Percentiles rank a stretch among this genome's conserved stretches.
phyloP scores from a whole-genome alignment of 2,113 vertebrate species.

The Uropsilus gracilis region DNA sequence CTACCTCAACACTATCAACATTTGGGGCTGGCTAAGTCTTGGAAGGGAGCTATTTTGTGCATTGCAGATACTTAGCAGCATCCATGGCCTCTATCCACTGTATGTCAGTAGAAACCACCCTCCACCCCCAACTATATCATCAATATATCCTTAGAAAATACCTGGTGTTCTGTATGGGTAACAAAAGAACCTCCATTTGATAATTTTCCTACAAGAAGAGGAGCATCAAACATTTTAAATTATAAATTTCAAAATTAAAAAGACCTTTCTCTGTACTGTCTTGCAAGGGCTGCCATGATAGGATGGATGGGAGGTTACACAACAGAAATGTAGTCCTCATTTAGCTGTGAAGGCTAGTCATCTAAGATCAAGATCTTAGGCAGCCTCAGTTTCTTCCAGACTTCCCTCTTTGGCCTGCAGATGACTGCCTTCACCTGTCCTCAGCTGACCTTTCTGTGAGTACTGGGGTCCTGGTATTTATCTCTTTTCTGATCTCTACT shows the following conservation, averaged over 20 bases:
- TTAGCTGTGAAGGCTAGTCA: neutral
- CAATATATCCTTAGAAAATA: neutral
- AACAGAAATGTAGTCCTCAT: neutral
- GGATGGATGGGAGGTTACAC: neutral
- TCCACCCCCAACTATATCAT: neutral
- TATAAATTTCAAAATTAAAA: no score
- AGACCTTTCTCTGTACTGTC: neutral
- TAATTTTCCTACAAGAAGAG: neutral
- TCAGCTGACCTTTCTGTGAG: neutral
- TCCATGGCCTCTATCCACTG: neutral
- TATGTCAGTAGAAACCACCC: neutral
- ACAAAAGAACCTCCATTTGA: neutral
- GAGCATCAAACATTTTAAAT: neutral
- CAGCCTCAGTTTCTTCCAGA: neutral
- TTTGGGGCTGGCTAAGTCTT: neutral
- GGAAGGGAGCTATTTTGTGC: neutral
- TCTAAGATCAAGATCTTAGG: neutral
- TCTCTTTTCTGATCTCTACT: no score
- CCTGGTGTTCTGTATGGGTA: neutral
- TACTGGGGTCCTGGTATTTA: neutral
- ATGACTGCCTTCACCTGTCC: neutral
- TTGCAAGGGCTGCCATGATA: neutral
- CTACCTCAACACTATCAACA: neutral
- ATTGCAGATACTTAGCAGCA: neutral
- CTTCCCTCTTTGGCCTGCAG: neutral